phyloP scores from a whole-genome alignment of 35 echinoderm and acorn worm genomes.

The Chiridota heheva region DNA sequence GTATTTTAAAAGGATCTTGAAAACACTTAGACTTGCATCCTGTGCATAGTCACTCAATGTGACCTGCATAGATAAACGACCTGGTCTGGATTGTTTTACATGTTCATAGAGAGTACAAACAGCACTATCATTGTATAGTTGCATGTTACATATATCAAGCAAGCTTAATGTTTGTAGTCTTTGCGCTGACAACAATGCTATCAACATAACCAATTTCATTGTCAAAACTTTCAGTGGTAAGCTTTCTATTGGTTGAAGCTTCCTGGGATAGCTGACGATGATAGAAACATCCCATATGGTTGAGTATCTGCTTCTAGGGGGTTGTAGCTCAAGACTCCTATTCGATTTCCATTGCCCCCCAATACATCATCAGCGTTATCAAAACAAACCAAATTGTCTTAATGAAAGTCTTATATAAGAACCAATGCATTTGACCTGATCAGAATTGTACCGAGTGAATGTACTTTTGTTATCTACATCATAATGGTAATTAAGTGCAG shows the following conservation, averaged over 20 bases:
- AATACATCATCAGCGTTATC: too few species aligned
- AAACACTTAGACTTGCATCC: background rate
- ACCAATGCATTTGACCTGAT: too few species aligned
- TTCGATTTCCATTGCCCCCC: too few species aligned
- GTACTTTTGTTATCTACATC: too few species aligned
- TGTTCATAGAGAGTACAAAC: background rate
- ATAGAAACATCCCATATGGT: background rate
- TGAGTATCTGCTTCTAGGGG: background rate
- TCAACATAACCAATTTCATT: background rate
- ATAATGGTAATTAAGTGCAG: too few species aligned
- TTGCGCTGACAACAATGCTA: background rate
- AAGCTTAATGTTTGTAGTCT: too few species aligned
- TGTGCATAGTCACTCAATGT: background rate
- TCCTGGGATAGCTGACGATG: background rate
- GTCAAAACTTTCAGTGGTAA: background rate
- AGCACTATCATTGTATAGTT: background rate
- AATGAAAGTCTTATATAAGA: too few species aligned
- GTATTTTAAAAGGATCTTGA: background rate
- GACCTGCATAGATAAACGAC: background rate
- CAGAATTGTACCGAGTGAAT: too few species aligned
- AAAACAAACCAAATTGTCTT: too few species aligned
- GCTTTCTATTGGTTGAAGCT: background rate
- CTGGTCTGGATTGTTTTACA: background rate
- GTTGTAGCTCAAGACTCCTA: background rate
- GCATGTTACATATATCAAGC: too few species aligned